Evolutionary conservation across 2,888 invertebrate genomes (phyloP), one percentile per base, ranked within the genome.

Genomic region (Drosophila sordidula): DNA sequence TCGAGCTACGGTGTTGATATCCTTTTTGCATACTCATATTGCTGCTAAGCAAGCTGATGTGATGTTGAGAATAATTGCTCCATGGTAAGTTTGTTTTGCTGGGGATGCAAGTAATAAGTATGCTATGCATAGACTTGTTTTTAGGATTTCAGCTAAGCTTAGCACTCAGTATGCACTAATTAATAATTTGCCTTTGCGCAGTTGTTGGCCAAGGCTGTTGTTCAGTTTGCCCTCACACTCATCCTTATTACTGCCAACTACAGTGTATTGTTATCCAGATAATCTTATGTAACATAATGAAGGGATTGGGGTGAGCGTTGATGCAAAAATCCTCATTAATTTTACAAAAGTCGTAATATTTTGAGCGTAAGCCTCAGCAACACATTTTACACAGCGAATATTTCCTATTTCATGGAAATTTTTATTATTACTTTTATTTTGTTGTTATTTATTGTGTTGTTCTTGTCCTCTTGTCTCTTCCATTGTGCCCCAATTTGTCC

Each of bases 401-500:
- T 72, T 69, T 45, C 26, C 41, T 38, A 51, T 57, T 73, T 63
- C 47, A 59, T 71, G 65, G 36, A 47, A 59, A 64, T 51, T 56
- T 65, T 45, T 45, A 26, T 26, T 26, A 6, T n/a, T 45, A 14
- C 25, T 14, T 6, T 25, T 44, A n/a, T 58, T 38, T 66, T 62
- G 18, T 32, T 57, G 29, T 42, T 42, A 36, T 39, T 51, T 46
- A 16, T 29, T 57, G 38, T 16, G 38, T 6, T 51, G 61, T 34
- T 52, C 39, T 34, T n/a, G 32, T 32, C 45, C 54, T 26, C 51
- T 32, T 54, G 38, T 64, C 14, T 56, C 47, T 54, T 32, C 22
- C 55, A 75, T 47, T 59, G 65, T 14, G 22, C 11, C 52, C 68
- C 84, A 85, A 85, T 85, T 85, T 85, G 84, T 85, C 78, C 72